A percentile compares a stretch with the other conserved stretches of the same genome.
These are phyloP conservation scores for Oxyruncus cristatus DNA, from an alignment of 2,113 vertebrate species.

Conservation along the genomic window DNA sequence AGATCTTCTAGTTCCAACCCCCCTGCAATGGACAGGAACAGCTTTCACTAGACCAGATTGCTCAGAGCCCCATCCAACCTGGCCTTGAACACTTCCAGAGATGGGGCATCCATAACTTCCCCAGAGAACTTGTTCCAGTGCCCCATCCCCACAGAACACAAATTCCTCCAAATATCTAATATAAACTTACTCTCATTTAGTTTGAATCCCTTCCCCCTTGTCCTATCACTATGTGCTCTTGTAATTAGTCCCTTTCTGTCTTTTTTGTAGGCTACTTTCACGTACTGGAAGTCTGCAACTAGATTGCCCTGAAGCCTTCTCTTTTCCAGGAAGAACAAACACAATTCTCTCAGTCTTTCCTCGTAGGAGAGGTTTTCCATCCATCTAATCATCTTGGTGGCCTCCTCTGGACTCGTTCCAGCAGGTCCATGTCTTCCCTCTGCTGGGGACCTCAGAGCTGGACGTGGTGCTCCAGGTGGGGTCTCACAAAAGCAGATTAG, in stretches of 20 bases:
- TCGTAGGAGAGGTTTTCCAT: neutral
- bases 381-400: too few species aligned
- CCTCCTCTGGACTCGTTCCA: fast-evolving
- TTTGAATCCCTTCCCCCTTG: neutral
- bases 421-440: fast-evolving
- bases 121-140: neutral
- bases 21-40: neutral
- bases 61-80: neutral
- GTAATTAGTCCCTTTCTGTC: neutral
- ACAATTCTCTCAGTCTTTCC: neutral
- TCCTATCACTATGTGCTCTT: neutral
- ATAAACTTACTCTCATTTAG: neutral
- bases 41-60: neutral
- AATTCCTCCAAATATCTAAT: neutral
- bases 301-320: neutral
- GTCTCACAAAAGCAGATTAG: neutral
- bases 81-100: neutral
- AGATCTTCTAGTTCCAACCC: too few species aligned
- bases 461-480: too few species aligned
- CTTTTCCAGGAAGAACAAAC: neutral
- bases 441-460: neutral
- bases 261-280: neutral
- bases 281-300: neutral
- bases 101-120: neutral
- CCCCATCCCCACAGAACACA: neutral